phyloP scores from a whole-genome alignment of 2,888 invertebrate genomes.

The Thalpophila matura region DNA sequence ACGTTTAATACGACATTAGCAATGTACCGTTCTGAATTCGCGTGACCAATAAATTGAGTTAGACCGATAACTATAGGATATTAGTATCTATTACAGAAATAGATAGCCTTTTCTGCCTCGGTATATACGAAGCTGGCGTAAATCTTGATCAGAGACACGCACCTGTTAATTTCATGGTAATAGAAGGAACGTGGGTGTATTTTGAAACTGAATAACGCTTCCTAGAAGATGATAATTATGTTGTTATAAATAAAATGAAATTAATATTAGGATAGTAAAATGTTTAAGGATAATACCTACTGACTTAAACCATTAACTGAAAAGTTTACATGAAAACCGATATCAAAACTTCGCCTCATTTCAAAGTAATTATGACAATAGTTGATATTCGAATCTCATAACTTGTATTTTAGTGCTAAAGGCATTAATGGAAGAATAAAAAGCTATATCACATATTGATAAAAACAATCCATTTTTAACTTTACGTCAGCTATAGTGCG shows the following conservation, averaged over 20 bases:
- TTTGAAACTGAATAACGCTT: conserved; percentile 10
- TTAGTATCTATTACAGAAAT: conserved; percentile 59
- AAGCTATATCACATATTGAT: too few species aligned
- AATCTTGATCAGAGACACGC: conserved; percentile 61
- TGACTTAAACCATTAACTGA: too few species aligned
- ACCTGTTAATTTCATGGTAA: conserved; percentile 48
- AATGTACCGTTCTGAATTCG: conserved; percentile 54
- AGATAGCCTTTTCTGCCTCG: conserved; percentile 46
- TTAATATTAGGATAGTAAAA: neutral
- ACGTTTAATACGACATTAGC: conserved; percentile 41
- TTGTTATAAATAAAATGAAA: neutral
- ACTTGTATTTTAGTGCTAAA: too few species aligned
- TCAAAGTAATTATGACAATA: too few species aligned
- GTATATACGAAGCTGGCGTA: conserved; percentile 20
- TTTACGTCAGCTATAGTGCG: neutral
- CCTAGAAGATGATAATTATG: neutral
- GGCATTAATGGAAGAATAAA: too few species aligned
- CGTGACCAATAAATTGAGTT: conserved; percentile 59
- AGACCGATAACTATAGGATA: conserved; percentile 46
- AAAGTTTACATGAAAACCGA: too few species aligned
- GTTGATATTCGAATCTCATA: too few species aligned
- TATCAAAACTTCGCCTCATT: too few species aligned
- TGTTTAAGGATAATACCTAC: too few species aligned
- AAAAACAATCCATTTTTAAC: conserved; percentile 2
- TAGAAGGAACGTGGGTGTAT: conserved; percentile 30